phyloP scores from a whole-genome alignment of 2,888 invertebrate genomes.

The Ptychoptera albimana region DNA sequence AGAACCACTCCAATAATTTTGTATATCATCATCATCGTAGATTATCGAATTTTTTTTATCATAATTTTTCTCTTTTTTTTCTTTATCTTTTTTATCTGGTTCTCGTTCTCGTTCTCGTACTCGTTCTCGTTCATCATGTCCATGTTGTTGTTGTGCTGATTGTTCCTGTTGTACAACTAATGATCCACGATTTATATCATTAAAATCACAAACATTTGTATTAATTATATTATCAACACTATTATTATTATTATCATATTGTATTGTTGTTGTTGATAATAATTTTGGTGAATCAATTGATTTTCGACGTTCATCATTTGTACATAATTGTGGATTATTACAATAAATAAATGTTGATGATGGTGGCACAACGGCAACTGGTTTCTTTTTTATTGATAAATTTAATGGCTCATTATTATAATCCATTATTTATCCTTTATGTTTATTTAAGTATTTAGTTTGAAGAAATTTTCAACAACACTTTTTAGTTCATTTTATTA shows the following conservation, averaged over 20 bases:
- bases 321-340: constrained; percentile 9
- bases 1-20: too few relatives aligned
- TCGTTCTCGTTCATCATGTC: too few relatives aligned
- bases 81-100: too few relatives aligned
- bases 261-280: background rate
- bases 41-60: too few relatives aligned
- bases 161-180: too few relatives aligned
- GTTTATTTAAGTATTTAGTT: background rate
- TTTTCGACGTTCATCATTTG: background rate
- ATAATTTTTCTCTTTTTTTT: too few relatives aligned
- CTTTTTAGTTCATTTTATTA: background rate
- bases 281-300: background rate
- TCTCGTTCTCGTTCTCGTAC: too few relatives aligned
- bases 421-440: constrained; percentile 12
- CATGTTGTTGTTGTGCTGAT: too few relatives aligned
- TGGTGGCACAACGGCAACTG: constrained; percentile 37
- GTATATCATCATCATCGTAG: too few relatives aligned
- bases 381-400: constrained; percentile 33
- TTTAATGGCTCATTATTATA: constrained; percentile 30
- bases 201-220: too few relatives aligned
- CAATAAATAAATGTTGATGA: constrained; percentile 18
- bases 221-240: background rate
- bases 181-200: too few relatives aligned
- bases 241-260: constrained; percentile 11
- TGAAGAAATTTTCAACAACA: background rate